phyloP scores from a whole-genome alignment of 2,113 vertebrate genomes.

The Vulpes vulpes region DNA sequence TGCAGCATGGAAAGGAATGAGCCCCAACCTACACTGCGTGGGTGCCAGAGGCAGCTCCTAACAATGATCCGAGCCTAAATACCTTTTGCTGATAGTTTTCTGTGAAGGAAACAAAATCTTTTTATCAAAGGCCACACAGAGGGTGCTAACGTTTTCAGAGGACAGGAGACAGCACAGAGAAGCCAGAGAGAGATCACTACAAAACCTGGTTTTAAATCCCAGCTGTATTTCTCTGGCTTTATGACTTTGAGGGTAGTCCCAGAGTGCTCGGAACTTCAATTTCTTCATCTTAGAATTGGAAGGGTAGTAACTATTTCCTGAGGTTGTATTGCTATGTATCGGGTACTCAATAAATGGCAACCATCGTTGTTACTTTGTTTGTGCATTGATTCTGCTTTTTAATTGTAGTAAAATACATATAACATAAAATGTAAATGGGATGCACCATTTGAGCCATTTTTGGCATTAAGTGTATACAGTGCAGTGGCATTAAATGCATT shows the following conservation, averaged over 20 bases:
- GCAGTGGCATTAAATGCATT: background rate
- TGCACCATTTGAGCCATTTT: background rate
- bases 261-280: background rate
- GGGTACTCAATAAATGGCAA: background rate
- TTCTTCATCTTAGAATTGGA: background rate
- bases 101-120: background rate
- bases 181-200: background rate
- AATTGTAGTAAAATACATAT: background rate
- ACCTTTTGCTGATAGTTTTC: background rate
- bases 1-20: background rate
- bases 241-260: background rate
- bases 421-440: background rate
- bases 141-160: background rate
- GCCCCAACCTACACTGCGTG: background rate
- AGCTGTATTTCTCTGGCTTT: background rate
- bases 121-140: background rate
- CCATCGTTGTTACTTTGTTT: background rate
- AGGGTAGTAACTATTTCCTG: background rate
- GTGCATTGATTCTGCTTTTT: background rate
- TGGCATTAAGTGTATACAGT: background rate
- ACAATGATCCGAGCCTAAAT: background rate
- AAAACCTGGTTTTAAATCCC: background rate
- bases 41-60: background rate
- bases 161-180: background rate
- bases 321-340: rapidly evolving